Conservation (phyloP, 30 jellyfish, hydroid and myxozoan genomes). For the Calvadosia cruxmelitensis region DNA sequence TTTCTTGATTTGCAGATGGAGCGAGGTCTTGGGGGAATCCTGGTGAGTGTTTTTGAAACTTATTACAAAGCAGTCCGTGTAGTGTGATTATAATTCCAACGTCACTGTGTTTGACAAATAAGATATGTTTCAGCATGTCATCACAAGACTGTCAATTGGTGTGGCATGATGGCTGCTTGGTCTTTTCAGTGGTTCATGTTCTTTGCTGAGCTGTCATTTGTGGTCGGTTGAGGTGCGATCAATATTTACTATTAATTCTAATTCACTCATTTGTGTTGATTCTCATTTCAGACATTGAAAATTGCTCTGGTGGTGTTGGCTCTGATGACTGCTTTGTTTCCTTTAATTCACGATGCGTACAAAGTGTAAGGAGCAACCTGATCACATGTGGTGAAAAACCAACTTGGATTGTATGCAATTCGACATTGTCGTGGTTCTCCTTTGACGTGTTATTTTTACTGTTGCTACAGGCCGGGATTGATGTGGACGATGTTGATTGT, state of each 20-base stretch:
- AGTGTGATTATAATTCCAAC: neutral
- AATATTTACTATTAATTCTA: too few relatives aligned
- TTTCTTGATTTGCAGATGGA: slow-evolving; percentile 30
- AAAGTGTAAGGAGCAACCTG: neutral
- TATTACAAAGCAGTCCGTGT: neutral
- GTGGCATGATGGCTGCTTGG: neutral
- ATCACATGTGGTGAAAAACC: too few relatives aligned
- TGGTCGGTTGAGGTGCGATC: too few relatives aligned
- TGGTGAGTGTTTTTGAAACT: too few relatives aligned
- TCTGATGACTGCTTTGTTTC: slow-evolving; percentile 6
- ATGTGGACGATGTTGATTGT: slow-evolving; percentile 57
- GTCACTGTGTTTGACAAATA: too few relatives aligned
- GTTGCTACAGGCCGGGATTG: slow-evolving; percentile 3
- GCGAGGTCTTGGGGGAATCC: slow-evolving; percentile 61
- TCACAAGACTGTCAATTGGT: too few relatives aligned
- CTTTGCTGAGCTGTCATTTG: too few relatives aligned
- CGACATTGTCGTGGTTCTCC: too few relatives aligned
- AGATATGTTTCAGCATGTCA: too few relatives aligned
- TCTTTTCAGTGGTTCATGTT: neutral
- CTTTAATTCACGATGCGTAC: slow-evolving; percentile 7
- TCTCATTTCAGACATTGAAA: slow-evolving; percentile 14
- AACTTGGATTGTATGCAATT: too few relatives aligned
- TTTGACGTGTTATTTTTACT: too few relatives aligned
- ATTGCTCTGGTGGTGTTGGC: slow-evolving; percentile 6
- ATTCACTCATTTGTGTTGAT: too few relatives aligned